These are phyloP conservation scores for Acanthaster planci DNA, from an alignment of 35 echinoderm and acorn worm genomes.

Conservation along the genomic window DNA sequence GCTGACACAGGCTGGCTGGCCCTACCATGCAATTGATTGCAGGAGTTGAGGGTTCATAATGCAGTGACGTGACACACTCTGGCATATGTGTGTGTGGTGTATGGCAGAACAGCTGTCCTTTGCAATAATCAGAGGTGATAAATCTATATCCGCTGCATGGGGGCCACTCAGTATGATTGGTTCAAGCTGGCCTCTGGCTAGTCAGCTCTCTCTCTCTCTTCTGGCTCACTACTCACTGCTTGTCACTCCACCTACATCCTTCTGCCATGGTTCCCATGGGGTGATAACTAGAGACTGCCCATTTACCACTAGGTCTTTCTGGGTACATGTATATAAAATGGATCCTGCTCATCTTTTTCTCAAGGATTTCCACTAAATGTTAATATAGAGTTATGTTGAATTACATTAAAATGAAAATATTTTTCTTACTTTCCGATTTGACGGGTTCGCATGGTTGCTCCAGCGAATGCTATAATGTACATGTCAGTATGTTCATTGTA, in stretches of 20 bases:
- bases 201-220: slow-evolving; percentile 5
- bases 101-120: slow-evolving; percentile 59
- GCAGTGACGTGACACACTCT: slow-evolving; percentile 20
- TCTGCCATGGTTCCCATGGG: neutral
- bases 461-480: too few species aligned
- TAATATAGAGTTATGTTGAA: too few species aligned
- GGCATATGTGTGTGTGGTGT: slow-evolving; percentile 31
- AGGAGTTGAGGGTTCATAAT: slow-evolving; percentile 26
- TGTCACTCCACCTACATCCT: too few species aligned
- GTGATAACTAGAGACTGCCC: too few species aligned
- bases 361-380: too few species aligned
- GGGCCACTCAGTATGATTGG: slow-evolving; percentile 40
- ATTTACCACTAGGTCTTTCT: too few species aligned
- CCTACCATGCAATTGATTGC: neutral
- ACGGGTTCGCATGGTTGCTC: too few species aligned
- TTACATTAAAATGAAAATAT: too few species aligned
- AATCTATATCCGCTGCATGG: slow-evolving; percentile 57
- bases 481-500: too few species aligned
- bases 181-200: slow-evolving; percentile 33
- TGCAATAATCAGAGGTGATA: slow-evolving; percentile 65
- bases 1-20: neutral
- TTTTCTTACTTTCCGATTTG: too few species aligned
- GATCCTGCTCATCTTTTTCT: too few species aligned
- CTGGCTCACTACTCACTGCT: neutral
- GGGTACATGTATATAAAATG: too few species aligned